Conservation (phyloP, 2,888 invertebrate genomes). For the Germaria angustata region DNA sequence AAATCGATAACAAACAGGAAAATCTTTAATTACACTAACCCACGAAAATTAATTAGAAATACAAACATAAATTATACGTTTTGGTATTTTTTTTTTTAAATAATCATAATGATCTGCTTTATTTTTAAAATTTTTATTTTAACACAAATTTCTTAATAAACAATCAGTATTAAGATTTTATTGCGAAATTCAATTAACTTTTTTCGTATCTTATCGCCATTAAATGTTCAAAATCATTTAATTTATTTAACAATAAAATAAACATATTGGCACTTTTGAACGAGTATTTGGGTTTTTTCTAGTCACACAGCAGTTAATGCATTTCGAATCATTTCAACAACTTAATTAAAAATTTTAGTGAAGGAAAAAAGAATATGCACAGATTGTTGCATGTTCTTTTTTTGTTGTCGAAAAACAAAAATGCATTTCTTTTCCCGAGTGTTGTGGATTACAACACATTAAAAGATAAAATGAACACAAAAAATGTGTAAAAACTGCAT, state of each 20-base stretch:
- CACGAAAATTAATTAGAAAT: not conserved
- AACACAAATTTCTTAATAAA: not conserved
- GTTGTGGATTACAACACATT: constrained; percentile 26
- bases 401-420: not conserved
- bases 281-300: not conserved
- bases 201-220: not conserved
- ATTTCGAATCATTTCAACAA: constrained; percentile 14
- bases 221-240: constrained; percentile 14
- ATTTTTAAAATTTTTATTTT: too few species aligned
- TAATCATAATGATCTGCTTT: too few species aligned
- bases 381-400: not conserved
- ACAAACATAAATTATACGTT: not conserved
- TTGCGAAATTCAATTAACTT: not conserved
- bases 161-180: not conserved
- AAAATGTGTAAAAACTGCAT: constrained; percentile 36
- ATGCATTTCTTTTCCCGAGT: constrained; percentile 47
- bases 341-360: constrained; percentile 32
- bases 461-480: not conserved
- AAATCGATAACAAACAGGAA: not conserved
- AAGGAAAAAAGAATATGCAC: constrained; percentile 11
- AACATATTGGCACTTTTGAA: not conserved
- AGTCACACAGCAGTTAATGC: not conserved
- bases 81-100: constrained; percentile 20
- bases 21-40: not conserved
- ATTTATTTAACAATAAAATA: constrained; percentile 21